Evolutionary conservation across 2,797 vertebrate genomes (phyloP).

Genomic region (Brachyrhaphis roseni): DNA sequence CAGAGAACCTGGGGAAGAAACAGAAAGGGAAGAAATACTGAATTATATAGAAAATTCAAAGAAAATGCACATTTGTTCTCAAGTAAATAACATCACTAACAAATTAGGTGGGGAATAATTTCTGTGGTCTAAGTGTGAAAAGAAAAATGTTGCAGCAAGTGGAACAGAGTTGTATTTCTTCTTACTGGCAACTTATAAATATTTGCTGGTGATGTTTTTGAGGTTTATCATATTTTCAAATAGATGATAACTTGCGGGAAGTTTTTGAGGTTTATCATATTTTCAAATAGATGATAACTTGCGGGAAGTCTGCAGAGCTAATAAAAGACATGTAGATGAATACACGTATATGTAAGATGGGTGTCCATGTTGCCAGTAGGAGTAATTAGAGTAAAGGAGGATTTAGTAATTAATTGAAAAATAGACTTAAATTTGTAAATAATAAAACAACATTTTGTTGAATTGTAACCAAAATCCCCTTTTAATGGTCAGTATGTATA

Average conservation of each 20-base stretch:
- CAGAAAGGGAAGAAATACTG: background rate
- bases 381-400: background rate
- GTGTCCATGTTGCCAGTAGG: background rate
- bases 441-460: background rate
- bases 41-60: background rate
- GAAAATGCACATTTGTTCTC: background rate
- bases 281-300: background rate
- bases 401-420: background rate
- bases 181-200: constrained; percentile 5
- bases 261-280: background rate
- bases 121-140: background rate
- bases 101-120: background rate
- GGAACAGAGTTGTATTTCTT: background rate
- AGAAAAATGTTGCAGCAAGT: background rate
- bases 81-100: background rate
- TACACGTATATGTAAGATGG: background rate
- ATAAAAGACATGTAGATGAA: background rate
- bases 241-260: background rate
- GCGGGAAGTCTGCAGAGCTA: background rate
- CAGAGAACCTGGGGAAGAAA: background rate
- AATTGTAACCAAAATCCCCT: background rate
- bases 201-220: background rate
- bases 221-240: background rate
- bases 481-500: background rate
- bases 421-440: background rate